Evolutionary conservation across 2,113 vertebrate genomes (phyloP), one percentile per base, ranked within the genome.

Genomic region (Hirundichthys speculiger): DNA sequence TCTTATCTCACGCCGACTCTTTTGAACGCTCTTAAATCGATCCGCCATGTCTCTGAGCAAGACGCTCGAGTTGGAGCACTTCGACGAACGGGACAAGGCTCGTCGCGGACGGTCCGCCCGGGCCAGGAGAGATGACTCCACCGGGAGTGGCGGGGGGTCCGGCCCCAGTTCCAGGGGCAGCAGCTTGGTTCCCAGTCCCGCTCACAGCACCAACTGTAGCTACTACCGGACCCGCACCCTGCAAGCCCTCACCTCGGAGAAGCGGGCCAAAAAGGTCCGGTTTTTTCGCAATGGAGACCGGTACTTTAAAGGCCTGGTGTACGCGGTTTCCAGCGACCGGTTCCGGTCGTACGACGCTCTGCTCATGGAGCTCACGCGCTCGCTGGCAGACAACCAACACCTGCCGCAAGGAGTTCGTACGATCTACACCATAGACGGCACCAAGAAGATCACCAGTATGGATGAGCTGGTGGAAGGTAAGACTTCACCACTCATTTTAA

Each of bases 251-350:
- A 98, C 95, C 89, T 96, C 96, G 0, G 97, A 99, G 92, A 96
- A 95, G 83, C 94, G 94, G n/a, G 97, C 97, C 65, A 96, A 95
- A 65, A 99, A 97, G 88, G 97, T 97, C 14, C 91, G 96, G 14
- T 99, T 99, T 87, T 99, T 98, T 90, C 94, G 96, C 68, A 99
- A 99, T 0, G 98, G 98, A 13, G 98, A 99, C 92, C 93, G 94
- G 50, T 99, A 96, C 84, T 99, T 99, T 86, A 98, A 97, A 77
- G 98, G 98, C 63, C 93, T 99, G 86, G 92, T 96, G 59, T 99
- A 96, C 8, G 97, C 98, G 3, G 94, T 99, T 58, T 98, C 97
- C 67, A 77, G 86, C 0, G 97, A 98, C 83, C 94, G 97, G 38
- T 96, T 97, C 82, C 91, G 97, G 9, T 98, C 96, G 2, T 94